Percentiles rank a stretch among this genome's conserved stretches.
Conservation (phyloP, 2,797 vertebrate species). For the Hydrocynus forskahlii region DNA sequence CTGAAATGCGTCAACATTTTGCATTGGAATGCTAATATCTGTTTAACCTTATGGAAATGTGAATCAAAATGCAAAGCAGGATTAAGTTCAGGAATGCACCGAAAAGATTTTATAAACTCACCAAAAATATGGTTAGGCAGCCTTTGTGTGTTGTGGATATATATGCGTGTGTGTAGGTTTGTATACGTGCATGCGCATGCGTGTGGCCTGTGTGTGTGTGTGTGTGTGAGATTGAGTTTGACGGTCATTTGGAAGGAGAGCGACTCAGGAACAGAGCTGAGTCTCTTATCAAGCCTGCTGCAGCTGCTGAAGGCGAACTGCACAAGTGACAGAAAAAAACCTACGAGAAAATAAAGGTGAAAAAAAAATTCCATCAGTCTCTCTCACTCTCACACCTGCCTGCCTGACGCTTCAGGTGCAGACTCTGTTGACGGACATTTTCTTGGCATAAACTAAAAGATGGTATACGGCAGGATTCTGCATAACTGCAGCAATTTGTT, state of each 20-base stretch:
- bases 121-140: conserved; percentile 1
- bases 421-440: conserved; percentile 18
- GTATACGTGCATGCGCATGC: background rate
- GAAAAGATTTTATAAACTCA: conserved; percentile 2
- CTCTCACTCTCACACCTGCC: conserved; percentile 46
- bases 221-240: conserved; percentile 35
- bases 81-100: background rate
- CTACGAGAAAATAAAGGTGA: conserved; percentile 24
- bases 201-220: background rate
- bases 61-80: conserved; percentile 31
- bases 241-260: conserved; percentile 45
- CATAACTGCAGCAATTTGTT: background rate
- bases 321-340: conserved; percentile 63
- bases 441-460: background rate
- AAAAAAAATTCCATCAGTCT: conserved; percentile 38
- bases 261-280: conserved; percentile 33
- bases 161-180: background rate
- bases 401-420: conserved; percentile 49
- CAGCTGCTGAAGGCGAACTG: conserved; percentile 71
- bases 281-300: conserved; percentile 75
- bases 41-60: conserved; percentile 9
- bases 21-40: conserved; percentile 5
- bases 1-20: conserved; percentile 22
- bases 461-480: conserved; percentile 13
- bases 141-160: background rate